Evolutionary conservation across 2,113 vertebrate species (phyloP), one percentile per base, ranked within the genome.

Genomic region (Solenodon paradoxus): DNA sequence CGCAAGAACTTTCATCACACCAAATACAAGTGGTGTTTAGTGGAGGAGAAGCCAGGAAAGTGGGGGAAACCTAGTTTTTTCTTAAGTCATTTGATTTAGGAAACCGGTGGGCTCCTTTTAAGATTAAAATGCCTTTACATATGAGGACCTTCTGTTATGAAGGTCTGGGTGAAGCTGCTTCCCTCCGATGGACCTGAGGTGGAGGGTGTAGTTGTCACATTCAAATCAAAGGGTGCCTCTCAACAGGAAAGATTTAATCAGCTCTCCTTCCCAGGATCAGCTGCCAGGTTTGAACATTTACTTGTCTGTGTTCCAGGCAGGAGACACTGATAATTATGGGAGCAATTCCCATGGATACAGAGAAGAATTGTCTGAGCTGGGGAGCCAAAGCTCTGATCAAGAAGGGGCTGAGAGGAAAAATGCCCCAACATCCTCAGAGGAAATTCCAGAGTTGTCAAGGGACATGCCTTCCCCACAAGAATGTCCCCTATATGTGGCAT

Each of bases 311-410:
- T 95, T 97, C 91, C 68, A 93, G 91, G 59, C 96, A 97, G 98
- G 97, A 96, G 98, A 98, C 97, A 92, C 95, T 64, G 92, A 96
- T 98, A 98, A 98, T 98, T 98, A 98, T 17, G 96, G 96, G 97
- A 97, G 97, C 97, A 96, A 98, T 98, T 97, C 97, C 96, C 98
- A 97, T 97, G 97, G 98, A 97, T 97, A 98, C 97, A 89, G 32
- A 97, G 94, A 97, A 98, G 97, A 97, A 98, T 95, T 95, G 96
- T 87, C 93, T 96, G 93, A 93, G 51, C 96, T 55, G 94, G 89
- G 95, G 98, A 97, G 97, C 97, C 92, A 45, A 79, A 97, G 69
- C 91, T 98, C 97, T 96, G 92, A 97, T 96, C 97, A 95, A 97
- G 97, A 98, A 89, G 96, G 78, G 94, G 0, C 19, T 87, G 16